phyloP scores from a whole-genome alignment of 2,888 invertebrate genomes.

The Theretra japonica region DNA sequence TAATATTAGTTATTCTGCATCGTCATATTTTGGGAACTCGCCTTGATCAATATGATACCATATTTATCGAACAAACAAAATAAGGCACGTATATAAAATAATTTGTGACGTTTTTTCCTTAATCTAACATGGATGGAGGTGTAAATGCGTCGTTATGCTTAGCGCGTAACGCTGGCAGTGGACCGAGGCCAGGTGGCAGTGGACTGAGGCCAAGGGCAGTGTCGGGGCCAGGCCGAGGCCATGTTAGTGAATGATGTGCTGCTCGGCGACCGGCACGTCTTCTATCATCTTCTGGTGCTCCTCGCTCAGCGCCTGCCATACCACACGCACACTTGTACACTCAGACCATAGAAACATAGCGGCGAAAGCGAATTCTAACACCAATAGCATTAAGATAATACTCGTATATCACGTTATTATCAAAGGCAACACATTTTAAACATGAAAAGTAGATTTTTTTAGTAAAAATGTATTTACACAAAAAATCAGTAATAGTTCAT shows the following conservation, averaged over 20 bases:
- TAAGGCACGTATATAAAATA: neutral
- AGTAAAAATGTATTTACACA: too few relatives aligned
- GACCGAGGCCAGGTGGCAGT: neutral
- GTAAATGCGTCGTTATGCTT: constrained; percentile 6
- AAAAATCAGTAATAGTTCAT: too few relatives aligned
- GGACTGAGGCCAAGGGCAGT: neutral
- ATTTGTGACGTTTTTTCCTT: constrained; percentile 20
- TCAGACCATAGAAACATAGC: constrained; percentile 35
- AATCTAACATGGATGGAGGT: neutral
- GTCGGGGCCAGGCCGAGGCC: constrained; percentile 6
- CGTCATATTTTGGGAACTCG: neutral
- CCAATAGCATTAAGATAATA: too few relatives aligned
- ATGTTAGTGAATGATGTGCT: constrained; percentile 70
- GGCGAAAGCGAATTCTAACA: too few relatives aligned
- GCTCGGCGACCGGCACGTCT: constrained; percentile 64
- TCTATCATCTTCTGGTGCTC: constrained; percentile 93
- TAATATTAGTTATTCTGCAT: neutral
- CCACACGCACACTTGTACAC: constrained; percentile 53
- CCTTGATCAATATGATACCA: neutral
- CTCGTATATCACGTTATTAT: too few relatives aligned
- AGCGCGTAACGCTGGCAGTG: neutral
- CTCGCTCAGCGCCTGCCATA: constrained; percentile 90
- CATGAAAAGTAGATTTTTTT: too few relatives aligned
- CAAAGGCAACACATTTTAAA: too few relatives aligned
- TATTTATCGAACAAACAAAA: neutral